Base-by-base conservation (phyloP, 2,888 invertebrate species). In the Agapetus fuscipes region DNA sequence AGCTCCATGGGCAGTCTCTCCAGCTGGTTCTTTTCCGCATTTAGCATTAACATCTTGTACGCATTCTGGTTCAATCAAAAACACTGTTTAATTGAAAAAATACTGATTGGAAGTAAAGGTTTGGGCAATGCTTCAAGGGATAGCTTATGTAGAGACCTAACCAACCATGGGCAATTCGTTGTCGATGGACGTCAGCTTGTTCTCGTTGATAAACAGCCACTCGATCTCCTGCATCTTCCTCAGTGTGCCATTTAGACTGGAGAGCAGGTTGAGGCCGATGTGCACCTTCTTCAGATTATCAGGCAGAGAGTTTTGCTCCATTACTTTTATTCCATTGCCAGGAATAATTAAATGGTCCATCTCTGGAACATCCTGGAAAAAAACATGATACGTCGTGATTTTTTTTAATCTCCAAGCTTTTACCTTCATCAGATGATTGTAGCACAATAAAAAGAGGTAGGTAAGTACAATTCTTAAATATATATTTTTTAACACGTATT, bases 171-270 rank as follows among this genome's bases (percentile, higher is more conserved):
- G 87, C 45, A 89, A 58, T 60, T 89, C 81, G 30, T 78, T 77
- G 32, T 88, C 87, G 51, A 89, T 66, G 17, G 78, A 72, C 42
- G 76, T 76, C 40, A 89, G 65, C 50, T 80, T 74, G 59, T 89
- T 89, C 38, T 77, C 72, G 55, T 86, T 86, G 34, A 88, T 76
- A 50, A 86, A 80, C 32, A 89, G 69, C 76, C 86, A 84, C 53
- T 81, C 79, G 43, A 89, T 62, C 44, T 80, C 74, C 44, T 77
- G 74, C 33, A 88, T 62, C 40, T 83, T 78, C 45, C 78, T 71
- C n/a, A 88, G 59, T 1, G 85, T 83, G n/a, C 81, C 80, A 55
- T 88, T 88, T 37, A 89, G 60, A 34, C 74, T 72, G 41, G 66
- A 74, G 30, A 89, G 66, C 52, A 78, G 74, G 60, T 89, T 88